A percentile compares a stretch with the other conserved stretches of the same genome.
Evolutionary conservation across 2,797 vertebrate species (phyloP).

Genomic region (Anguilla marmorata): DNA sequence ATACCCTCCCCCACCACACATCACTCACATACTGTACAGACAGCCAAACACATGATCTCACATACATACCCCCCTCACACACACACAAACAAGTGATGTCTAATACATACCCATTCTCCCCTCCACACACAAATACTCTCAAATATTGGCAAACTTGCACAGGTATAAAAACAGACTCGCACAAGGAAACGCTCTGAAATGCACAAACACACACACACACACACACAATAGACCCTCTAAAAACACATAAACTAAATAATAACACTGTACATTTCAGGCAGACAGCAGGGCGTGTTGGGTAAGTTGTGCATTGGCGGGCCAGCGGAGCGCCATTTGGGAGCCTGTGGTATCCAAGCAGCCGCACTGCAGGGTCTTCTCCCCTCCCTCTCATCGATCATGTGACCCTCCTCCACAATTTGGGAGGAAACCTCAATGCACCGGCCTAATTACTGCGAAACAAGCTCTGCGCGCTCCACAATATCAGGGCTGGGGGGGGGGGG

Average conservation of each 20-base stretch:
- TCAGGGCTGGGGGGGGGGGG: background rate
- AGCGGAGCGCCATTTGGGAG: slow-evolving; percentile 24
- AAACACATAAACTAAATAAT: too few species aligned
- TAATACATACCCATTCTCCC: too few species aligned
- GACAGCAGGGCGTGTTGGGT: background rate
- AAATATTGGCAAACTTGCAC: too few species aligned
- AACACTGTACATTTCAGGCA: too few species aligned
- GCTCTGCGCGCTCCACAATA: slow-evolving; percentile 69
- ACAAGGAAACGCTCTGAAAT: too few species aligned
- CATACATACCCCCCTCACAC: too few species aligned
- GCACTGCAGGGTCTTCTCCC: slow-evolving; percentile 45
- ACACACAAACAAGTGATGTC: background rate
- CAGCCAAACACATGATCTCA: too few species aligned
- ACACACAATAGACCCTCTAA: slow-evolving; percentile 36
- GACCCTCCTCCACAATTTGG: slow-evolving; percentile 68
- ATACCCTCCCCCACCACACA: background rate
- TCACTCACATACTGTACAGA: too few species aligned
- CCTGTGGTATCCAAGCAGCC: slow-evolving; percentile 40
- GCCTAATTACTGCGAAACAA: slow-evolving; percentile 81
- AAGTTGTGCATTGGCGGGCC: slow-evolving; percentile 42
- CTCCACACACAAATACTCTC: too few species aligned
- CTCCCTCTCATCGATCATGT: slow-evolving; percentile 48
- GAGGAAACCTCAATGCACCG: slow-evolving; percentile 74
- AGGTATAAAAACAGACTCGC: too few species aligned
- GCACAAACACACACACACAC: slow-evolving; percentile 39